Evolutionary conservation across 2,113 vertebrate species (phyloP).

Genomic region (Clupea harengus): DNA sequence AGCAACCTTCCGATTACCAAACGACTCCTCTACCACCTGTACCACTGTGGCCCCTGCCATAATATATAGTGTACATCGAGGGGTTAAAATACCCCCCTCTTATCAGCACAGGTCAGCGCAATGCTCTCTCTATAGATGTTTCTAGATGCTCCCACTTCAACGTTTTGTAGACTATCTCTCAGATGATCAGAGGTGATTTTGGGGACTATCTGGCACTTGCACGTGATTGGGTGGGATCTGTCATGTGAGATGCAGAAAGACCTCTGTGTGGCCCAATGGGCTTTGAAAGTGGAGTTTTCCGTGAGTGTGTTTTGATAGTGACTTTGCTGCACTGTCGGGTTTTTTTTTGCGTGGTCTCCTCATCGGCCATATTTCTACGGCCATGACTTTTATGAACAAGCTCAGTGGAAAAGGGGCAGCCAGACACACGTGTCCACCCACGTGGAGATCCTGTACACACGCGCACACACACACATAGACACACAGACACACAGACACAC

Average conservation of each 20-base stretch:
- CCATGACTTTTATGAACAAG: constrained; percentile 34
- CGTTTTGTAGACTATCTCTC: not conserved
- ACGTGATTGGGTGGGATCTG: no score
- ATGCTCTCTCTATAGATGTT: not conserved
- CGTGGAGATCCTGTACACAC: not conserved
- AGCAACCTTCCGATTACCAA: no score
- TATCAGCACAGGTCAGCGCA: not conserved
- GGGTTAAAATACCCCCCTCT: not conserved
- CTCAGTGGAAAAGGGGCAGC: constrained; percentile 23
- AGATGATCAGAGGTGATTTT: not conserved
- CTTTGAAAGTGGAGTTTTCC: not conserved
- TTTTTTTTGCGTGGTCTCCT: not conserved
- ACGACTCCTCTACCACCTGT: no score
- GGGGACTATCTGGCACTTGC: not conserved
- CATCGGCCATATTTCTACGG: constrained; percentile 35
- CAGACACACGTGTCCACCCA: not conserved
- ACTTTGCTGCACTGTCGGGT: not conserved
- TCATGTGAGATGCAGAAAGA: not conserved
- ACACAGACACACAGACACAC: not conserved
- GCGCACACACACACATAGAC: not conserved
- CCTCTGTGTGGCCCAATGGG: not conserved
- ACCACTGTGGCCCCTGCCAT: no score
- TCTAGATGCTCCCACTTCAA: not conserved
- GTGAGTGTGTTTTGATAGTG: not conserved
- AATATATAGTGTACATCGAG: not conserved